Conservation (phyloP, 37 sponge, comb jelly and placozoan species). For the Beroe ovata region DNA sequence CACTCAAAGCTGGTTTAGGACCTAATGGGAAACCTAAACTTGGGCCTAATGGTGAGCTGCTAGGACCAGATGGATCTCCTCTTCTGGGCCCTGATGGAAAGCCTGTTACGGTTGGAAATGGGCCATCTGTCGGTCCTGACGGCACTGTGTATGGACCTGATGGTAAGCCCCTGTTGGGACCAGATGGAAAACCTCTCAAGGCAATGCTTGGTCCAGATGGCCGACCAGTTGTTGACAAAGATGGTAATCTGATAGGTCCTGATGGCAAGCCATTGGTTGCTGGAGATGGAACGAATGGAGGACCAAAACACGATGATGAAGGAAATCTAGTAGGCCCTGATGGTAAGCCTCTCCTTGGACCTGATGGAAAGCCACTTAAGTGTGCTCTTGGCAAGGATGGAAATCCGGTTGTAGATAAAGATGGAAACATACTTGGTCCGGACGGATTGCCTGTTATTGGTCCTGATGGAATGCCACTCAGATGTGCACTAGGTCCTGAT, state of each 20-base stretch:
- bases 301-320: constrained; percentile 41
- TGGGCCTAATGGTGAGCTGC: constrained; percentile 56
- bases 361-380: constrained; percentile 55
- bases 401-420: constrained; percentile 50
- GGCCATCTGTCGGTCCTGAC: constrained; percentile 66
- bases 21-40: constrained; percentile 59
- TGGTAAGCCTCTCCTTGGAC: constrained; percentile 64
- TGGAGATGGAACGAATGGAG: constrained; percentile 52
- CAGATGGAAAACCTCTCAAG: constrained; percentile 61
- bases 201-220: constrained; percentile 67
- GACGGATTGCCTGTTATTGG: constrained; percentile 48
- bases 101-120: constrained; percentile 51
- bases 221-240: constrained; percentile 14
- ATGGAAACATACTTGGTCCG: constrained; percentile 58
- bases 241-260: constrained; percentile 52
- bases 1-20: constrained; percentile 58
- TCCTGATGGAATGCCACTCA: constrained; percentile 36
- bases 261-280: constrained; percentile 65
- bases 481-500: constrained; percentile 59
- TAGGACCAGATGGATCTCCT: constrained; percentile 52
- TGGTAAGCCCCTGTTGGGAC: constrained; percentile 59
- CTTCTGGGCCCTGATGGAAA: constrained; percentile 45
- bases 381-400: constrained; percentile 47
- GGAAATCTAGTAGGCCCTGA: constrained; percentile 23
- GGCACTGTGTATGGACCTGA: constrained; percentile 63